Evolutionary conservation across 35 echinoderm and acorn worm genomes (phyloP), one percentile per base, ranked within the genome.

Genomic region (Heliocidaris tuberculata): DNA sequence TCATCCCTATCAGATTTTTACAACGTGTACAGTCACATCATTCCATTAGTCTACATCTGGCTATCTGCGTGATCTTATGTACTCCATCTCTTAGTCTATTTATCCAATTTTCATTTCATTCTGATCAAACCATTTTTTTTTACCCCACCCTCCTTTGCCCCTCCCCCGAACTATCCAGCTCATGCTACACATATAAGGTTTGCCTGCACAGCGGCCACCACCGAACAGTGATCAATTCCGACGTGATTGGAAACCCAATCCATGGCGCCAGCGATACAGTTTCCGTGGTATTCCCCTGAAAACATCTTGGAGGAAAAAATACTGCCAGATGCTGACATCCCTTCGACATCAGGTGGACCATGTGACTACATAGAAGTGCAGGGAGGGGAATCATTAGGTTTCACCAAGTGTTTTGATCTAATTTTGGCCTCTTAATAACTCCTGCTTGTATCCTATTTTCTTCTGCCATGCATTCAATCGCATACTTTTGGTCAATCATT

Each of bases 221-320:
- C 21, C 27, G 65, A 78, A n/a, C 65, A 78, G 65, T 78, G 65
- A 78, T 78, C 65, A 78, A 78, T 78, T 78, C 27, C 19, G 65
- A 78, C 65, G 65, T 78, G 65, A 78, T 78, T 78, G 65, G 65
- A 78, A 78, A 78, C 65, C 65, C 27, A 78, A 78, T 78, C 21
- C 65, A n/a, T 78, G 65, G 65, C 65, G 65, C 65, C 65, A 78
- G 65, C 65, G 65, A 78, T 78, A 78, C 65, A 27, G 65, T 78
- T 78, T 78, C 65, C 65, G 4, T 78, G 65, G 65, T 78, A 78
- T 78, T 78, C 65, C 65, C 65, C 65, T 78, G 65, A 78, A 78
- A 78, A 78, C 65, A 78, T 78, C 65, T 78, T 78, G 19, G 19
- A 78, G 65, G 65, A 78, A 78, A 78, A 78, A 78, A 78, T 78